Base-by-base conservation (phyloP, 2,888 invertebrate species). In the Spodoptera picta region DNA sequence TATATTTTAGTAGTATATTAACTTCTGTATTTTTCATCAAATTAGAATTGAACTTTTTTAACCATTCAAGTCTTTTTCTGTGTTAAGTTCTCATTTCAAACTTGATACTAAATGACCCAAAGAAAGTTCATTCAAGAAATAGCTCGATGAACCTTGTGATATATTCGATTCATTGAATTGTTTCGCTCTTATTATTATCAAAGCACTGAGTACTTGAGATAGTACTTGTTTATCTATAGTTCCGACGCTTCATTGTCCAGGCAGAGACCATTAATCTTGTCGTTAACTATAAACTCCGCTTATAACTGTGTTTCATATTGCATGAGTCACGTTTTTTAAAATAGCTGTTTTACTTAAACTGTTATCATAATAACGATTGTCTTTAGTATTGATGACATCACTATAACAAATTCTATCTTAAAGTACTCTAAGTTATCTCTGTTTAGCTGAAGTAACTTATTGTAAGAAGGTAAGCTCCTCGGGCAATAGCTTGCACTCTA, bases 401-500 rank as follows among this genome's bases (percentile, higher is more conserved):
- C 45, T 49, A 55, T 53, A 54, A 60, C 24, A 44, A 5, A 24
- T 11, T 55, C 23, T 58, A 53, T 19, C 24, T 54, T 53, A 49
- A 27, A 27, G 53, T 51, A 56, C 45, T 45, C 57, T 53, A 48
- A 48, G 14, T 59, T 66, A 60, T 65, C 52, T 55, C 24, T 60
- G 57, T 65, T 71, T 69, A 71, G 76, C 77, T 60, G 60, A 67
- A 77, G 60, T 73, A 78, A 78, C 71, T 68, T 77, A 72, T 79
- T 75, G 69, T 67, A 73, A 77, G 73, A 68, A 80, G 76, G 78
- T 82, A 80, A 85, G 84, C 84, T 84, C 81, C 79, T 69, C 72
- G 59, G 75, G 80, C 83, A 84, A 89, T 85, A 84, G 83, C 83
- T 87, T 75, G 81, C 69, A 64, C 81, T 73, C 81, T 92, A 92